phyloP scores from a whole-genome alignment of 1,140 invertebrate species.

The Brachionus plicatilis region DNA sequence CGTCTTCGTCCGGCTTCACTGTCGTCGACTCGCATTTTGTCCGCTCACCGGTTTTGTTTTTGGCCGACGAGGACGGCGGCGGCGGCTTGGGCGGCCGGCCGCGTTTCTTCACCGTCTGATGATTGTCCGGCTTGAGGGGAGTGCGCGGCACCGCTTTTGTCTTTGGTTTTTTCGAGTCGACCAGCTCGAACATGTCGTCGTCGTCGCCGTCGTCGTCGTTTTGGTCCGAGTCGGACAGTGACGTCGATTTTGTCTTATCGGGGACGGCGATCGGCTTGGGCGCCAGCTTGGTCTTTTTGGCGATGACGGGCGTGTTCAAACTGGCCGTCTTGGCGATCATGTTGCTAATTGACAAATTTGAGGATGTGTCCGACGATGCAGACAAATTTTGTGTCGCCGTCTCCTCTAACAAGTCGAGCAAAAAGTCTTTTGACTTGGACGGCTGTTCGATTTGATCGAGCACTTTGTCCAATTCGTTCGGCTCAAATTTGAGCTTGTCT shows the following conservation, averaged over 20 bases:
- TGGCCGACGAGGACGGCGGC: background rate
- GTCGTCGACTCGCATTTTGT: background rate
- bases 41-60: background rate
- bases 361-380: background rate
- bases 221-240: background rate
- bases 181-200: background rate
- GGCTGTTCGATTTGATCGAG: constrained; percentile 28
- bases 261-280: background rate
- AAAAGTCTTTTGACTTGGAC: background rate
- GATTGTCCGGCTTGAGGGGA: constrained; percentile 38
- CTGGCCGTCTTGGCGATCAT: background rate
- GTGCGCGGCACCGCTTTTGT: background rate
- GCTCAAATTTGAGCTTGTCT: constrained; percentile 11
- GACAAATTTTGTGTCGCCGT: background rate
- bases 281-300: background rate
- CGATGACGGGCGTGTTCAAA: background rate
- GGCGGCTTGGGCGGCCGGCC: constrained; percentile 15
- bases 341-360: background rate
- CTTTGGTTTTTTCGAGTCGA: background rate
- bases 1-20: background rate
- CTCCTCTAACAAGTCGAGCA: constrained; percentile 17
- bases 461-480: constrained; percentile 7
- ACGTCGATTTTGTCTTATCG: background rate
- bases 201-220: background rate
- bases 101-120: constrained; percentile 18